Evolutionary conservation across 2,113 vertebrate genomes (phyloP).

Genomic region (Eudyptes chrysolophus): DNA sequence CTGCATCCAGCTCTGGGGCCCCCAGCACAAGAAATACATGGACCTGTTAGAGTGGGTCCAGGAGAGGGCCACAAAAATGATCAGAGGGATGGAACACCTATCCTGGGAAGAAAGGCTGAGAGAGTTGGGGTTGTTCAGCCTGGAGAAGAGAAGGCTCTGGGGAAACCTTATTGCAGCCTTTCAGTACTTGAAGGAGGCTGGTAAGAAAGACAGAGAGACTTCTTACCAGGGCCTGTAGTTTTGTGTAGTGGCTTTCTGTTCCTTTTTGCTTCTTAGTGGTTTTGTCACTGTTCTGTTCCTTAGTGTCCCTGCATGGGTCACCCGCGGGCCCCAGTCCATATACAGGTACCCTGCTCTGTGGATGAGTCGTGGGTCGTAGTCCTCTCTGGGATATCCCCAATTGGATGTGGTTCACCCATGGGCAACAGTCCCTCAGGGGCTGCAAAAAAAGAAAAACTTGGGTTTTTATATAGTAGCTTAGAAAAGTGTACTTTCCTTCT

Average conservation of each 20-base stretch:
- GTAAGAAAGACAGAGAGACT: background rate
- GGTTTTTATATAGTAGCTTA: background rate
- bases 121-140: background rate
- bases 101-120: background rate
- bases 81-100: no score
- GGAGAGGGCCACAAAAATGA: background rate
- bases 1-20: no score
- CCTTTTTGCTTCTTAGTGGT: background rate
- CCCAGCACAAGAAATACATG: background rate
- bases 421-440: background rate
- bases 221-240: background rate
- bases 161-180: background rate
- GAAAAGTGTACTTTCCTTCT: background rate
- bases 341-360: background rate
- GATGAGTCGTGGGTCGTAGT: background rate
- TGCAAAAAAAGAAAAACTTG: background rate
- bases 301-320: background rate
- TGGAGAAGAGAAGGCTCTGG: background rate
- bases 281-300: background rate
- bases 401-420: fast-evolving
- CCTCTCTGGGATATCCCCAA: background rate
- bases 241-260: background rate
- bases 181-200: background rate
- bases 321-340: background rate
- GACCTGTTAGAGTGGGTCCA: background rate